phyloP scores from a whole-genome alignment of 2,888 invertebrate species.

The Lepetodrilus schrolli region DNA sequence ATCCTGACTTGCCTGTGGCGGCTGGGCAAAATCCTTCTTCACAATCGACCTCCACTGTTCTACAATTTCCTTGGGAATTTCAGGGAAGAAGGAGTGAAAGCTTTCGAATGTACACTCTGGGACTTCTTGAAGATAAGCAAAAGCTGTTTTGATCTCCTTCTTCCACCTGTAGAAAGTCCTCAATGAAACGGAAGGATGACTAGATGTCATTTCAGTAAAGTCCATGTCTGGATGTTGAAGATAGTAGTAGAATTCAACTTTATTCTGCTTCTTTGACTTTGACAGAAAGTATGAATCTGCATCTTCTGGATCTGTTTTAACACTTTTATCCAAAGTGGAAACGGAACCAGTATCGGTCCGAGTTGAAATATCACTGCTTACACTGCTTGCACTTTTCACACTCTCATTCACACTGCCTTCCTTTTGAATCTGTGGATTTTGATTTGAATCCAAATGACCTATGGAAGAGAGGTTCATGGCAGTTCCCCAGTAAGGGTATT shows the following conservation, averaged over 20 bases:
- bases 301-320: not conserved
- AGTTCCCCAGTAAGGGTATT: constrained; percentile 22
- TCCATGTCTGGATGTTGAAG: constrained; percentile 28
- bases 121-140: constrained; percentile 12
- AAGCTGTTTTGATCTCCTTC: constrained; percentile 16
- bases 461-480: constrained; percentile 12
- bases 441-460: not conserved
- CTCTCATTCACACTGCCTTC: not conserved
- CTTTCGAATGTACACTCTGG: not conserved
- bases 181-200: constrained; percentile 20
- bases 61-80: constrained; percentile 11
- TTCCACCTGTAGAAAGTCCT: constrained; percentile 31
- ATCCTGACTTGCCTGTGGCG: not conserved
- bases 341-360: not conserved
- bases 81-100: constrained; percentile 14
- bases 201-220: constrained; percentile 6
- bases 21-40: not conserved
- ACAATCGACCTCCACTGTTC: not conserved
- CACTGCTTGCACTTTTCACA: not conserved
- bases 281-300: not conserved
- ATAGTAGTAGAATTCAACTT: constrained; percentile 22
- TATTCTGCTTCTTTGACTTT: constrained; percentile 24
- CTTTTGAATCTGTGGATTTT: not conserved
- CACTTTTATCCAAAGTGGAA: not conserved
- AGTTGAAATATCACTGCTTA: not conserved